Evolutionary conservation across 2,888 invertebrate species (phyloP).

Genomic region (Heteromurus nitidus): DNA sequence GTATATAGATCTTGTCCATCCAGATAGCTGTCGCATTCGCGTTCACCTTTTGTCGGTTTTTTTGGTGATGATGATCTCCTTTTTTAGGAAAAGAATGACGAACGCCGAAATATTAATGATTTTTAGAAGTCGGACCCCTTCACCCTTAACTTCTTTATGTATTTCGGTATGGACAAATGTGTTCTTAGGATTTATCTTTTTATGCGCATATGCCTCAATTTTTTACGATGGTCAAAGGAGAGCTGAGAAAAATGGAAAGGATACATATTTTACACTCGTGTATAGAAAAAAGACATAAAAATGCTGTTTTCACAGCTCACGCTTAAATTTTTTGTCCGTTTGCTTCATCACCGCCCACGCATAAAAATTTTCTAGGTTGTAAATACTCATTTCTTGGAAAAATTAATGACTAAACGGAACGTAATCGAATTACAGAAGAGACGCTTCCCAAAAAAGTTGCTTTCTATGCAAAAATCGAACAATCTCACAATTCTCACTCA

Average conservation of each 20-base stretch:
- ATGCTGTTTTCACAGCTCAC: too few relatives aligned
- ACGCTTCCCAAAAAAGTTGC: too few relatives aligned
- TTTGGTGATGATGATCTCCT: not conserved
- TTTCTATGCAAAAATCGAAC: too few relatives aligned
- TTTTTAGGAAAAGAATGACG: not conserved
- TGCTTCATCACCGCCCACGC: conserved; percentile 63
- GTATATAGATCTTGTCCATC: not conserved
- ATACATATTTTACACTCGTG: too few relatives aligned
- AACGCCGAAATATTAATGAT: conserved; percentile 28
- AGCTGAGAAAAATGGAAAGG: not conserved
- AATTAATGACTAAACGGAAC: conserved; percentile 30
- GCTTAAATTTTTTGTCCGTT: conserved; percentile 30
- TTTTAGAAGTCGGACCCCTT: not conserved
- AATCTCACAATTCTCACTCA: too few relatives aligned
- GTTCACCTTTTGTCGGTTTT: conserved; percentile 3
- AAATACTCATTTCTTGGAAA: conserved; percentile 42
- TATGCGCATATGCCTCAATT: not conserved
- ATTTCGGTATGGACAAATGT: too few relatives aligned
- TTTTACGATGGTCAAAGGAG: conserved; percentile 34
- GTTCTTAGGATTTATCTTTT: too few relatives aligned
- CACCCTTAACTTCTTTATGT: not conserved
- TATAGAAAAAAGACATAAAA: too few relatives aligned
- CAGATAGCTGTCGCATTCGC: not conserved
- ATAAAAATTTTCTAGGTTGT: conserved; percentile 64
- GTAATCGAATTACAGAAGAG: too few relatives aligned